These are phyloP conservation scores for Muscidifurax raptorellus DNA, from an alignment of 1,140 invertebrate genomes.

Conservation along the genomic window DNA sequence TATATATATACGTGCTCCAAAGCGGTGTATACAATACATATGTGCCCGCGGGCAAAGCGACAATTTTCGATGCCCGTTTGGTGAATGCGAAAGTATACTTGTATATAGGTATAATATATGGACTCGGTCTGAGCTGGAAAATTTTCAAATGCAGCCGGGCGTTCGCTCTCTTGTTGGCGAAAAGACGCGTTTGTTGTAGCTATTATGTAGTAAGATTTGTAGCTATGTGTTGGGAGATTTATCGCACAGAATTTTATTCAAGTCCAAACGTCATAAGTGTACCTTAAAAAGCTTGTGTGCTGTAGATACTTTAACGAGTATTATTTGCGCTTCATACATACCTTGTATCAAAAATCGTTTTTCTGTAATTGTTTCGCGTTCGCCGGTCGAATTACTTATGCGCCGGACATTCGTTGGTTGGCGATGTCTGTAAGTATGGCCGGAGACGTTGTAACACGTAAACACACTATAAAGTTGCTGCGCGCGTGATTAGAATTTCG, in stretches of 20 bases:
- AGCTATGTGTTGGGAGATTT: background rate
- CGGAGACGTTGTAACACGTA: background rate
- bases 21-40: too few relatives aligned
- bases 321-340: background rate
- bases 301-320: background rate
- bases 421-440: too few relatives aligned
- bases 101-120: too few relatives aligned
- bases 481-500: slow-evolving; percentile 24
- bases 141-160: background rate
- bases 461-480: slow-evolving; percentile 23
- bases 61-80: background rate
- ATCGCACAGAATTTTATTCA: background rate
- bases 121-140: background rate
- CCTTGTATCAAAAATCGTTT: background rate
- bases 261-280: background rate
- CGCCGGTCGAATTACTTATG: background rate
- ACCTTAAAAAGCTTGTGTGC: background rate
- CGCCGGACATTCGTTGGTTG: too few relatives aligned
- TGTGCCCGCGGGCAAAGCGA: background rate
- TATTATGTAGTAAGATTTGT: slow-evolving; percentile 25
- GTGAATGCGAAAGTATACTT: background rate
- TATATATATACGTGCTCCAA: background rate
- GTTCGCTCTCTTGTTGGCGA: background rate
- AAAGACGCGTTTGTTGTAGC: slow-evolving; percentile 17
- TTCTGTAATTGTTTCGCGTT: background rate